A percentile compares a stretch with the other conserved stretches of the same genome.
These are phyloP conservation scores for Rhamphomyia laevipes DNA, from an alignment of 2,888 invertebrate species.

Conservation along the genomic window DNA sequence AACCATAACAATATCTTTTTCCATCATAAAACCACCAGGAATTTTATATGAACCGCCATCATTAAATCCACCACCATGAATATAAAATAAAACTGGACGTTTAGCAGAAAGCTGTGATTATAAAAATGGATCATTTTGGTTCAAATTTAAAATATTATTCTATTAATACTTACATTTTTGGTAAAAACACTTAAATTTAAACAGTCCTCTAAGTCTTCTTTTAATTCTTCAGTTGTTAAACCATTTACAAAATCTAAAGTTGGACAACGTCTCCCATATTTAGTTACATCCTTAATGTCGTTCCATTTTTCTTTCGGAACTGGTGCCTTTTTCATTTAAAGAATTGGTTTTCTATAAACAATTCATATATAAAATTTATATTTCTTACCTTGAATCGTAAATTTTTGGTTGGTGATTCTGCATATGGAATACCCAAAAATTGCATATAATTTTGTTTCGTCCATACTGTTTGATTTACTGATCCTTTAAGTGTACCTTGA, in stretches of 20 bases:
- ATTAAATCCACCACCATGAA: conserved; percentile 38
- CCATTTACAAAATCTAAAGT: conserved; percentile 21
- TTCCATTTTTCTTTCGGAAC: conserved; percentile 26
- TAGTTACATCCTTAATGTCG: conserved; percentile 23
- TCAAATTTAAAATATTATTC: not conserved
- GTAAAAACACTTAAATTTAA: conserved; percentile 33
- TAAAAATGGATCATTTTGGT: not conserved
- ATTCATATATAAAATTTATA: not conserved
- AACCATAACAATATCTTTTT: conserved; percentile 40
- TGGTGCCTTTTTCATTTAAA: conserved; percentile 20
- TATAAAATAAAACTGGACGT: conserved; percentile 38
- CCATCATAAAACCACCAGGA: conserved; percentile 35
- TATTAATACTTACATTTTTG: conserved; percentile 25
- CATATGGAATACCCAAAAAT: conserved; percentile 33
- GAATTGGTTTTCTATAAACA: not conserved
- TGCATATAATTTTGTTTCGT: conserved; percentile 26
- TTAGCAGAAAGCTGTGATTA: conserved; percentile 20
- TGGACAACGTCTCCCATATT: conserved; percentile 30
- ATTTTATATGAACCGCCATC: conserved; percentile 32
- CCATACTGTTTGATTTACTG: conserved; percentile 25
- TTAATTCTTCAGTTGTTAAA: conserved; percentile 15
- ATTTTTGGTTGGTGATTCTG: conserved; percentile 27
- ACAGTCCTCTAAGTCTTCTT: conserved; percentile 32
- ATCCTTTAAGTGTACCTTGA: conserved; percentile 27
- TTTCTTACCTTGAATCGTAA: conserved; percentile 27